Base-by-base conservation (phyloP, 2,797 vertebrate genomes). In the Selene dorsalis region DNA sequence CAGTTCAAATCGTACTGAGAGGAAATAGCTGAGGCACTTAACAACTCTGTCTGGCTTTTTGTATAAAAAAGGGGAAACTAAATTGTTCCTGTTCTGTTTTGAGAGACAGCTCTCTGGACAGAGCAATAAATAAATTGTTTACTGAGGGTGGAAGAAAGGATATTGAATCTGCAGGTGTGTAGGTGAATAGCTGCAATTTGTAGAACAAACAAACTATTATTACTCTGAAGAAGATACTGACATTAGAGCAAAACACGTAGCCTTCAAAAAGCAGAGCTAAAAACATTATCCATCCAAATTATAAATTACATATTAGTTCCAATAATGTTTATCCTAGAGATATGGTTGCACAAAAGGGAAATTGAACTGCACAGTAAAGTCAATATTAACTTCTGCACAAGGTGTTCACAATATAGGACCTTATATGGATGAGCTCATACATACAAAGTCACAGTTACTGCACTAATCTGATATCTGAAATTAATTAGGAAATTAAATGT, bases 41-140 rank as follows among this genome's bases (percentile, higher is more conserved):
- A 32, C 22, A 22, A 69, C 50, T 65, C 63, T 14, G 7, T 73
- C 52, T 72, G 68, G 0, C 28, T 68, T 58, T 35, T 71, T 16
- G 1, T 66, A 74, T 64, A 24, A 39, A 58, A 89, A 83, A 84
- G 78, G 83, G 89, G 89, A 80, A 92, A 88, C 81, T 53, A 69
- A 82, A 85, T 73, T 59, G 85, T 90, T 87, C 84, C 86, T 55
- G 72, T 85, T 90, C 72, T 78, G 79, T 28, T 2, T 62, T 17
- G 45, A 14, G 43, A 61, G 66, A 69, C 52, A 0, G 14, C 52
- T 76, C 48, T 77, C 61, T 67, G 75, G 63, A 53, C 55, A 73
- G 65, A 77, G 57, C 87, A 87, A 84, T 88, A 86, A 88, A 86
- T n/a, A 22, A 66, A 73, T 68, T 93, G 90, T 93, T 93, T 86